phyloP scores from a whole-genome alignment of 2,113 vertebrate genomes.

The Periophthalmodon schlosseri region DNA sequence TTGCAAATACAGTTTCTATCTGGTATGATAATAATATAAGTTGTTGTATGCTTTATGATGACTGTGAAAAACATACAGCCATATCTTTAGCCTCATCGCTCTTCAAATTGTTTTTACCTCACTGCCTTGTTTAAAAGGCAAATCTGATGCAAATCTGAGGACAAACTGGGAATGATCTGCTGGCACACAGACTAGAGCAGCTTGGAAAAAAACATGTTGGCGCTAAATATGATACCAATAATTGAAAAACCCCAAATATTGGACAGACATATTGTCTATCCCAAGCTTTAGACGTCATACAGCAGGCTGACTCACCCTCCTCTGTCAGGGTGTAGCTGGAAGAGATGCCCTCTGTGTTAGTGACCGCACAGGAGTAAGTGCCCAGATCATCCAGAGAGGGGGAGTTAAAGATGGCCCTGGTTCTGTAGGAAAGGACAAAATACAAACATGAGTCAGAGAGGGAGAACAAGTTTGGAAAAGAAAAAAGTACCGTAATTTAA shows the following conservation, averaged over 20 bases:
- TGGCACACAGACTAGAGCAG: no score
- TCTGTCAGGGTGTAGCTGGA: conserved; percentile 93
- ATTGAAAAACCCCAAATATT: no score
- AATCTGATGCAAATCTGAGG: not conserved
- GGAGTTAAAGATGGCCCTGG: conserved; percentile 90
- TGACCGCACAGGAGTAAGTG: conserved; percentile 89
- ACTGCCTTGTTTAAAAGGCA: not conserved
- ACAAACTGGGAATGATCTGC: not conserved
- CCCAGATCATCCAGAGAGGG: conserved; percentile 91
- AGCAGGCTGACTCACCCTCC: conserved; percentile 81
- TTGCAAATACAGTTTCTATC: not conserved
- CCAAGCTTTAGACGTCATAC: not conserved
- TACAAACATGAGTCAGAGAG: not conserved
- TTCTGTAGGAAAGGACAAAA: conserved; percentile 70
- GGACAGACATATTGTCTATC: not conserved
- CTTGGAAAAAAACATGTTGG: no score
- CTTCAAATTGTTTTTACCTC: no score
- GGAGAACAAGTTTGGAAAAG: not conserved
- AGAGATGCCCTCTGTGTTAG: conserved; percentile 91
- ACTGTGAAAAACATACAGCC: no score
- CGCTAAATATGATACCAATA: no score
- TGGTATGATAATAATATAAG: not conserved
- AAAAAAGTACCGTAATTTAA: not conserved
- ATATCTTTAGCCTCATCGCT: no score
- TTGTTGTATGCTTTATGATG: not conserved